Conservation (phyloP, 2,797 vertebrate genomes). For the Myotis planiceps region DNA sequence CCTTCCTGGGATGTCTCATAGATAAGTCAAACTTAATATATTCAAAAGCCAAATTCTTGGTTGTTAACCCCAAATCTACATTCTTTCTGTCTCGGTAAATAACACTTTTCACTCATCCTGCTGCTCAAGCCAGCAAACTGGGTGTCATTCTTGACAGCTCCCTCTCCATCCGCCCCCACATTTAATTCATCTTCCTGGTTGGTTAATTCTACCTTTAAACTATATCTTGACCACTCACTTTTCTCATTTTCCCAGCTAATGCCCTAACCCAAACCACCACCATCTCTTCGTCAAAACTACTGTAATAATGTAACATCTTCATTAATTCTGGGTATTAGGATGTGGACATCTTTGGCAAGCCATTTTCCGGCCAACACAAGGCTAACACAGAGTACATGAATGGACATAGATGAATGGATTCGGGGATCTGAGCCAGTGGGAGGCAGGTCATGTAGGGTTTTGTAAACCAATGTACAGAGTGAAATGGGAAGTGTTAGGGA, state of each 20-base stretch:
- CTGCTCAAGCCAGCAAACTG: not conserved
- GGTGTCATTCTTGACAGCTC: not conserved
- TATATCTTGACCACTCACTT: not conserved
- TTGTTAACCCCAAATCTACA: not conserved
- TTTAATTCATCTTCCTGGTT: not conserved
- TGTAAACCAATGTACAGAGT: not conserved
- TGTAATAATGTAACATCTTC: not conserved
- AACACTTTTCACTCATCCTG: not conserved
- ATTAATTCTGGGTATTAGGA: not conserved
- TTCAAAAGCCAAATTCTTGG: slow-evolving; percentile 32
- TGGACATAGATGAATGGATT: not conserved
- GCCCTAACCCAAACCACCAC: not conserved
- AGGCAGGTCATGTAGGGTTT: not conserved
- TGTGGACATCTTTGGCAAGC: not conserved
- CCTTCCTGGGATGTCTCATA: not conserved
- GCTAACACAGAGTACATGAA: not conserved
- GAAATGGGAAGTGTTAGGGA: not conserved
- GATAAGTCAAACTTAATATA: not conserved
- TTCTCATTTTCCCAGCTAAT: not conserved
- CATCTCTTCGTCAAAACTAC: not conserved
- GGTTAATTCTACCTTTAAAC: not conserved
- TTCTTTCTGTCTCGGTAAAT: not conserved
- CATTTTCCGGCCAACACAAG: not conserved
- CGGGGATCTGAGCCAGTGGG: not conserved
- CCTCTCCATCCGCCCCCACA: not conserved